Evolutionary conservation across 2,797 vertebrate species (phyloP).

Genomic region (Sebastes trivittatus): DNA sequence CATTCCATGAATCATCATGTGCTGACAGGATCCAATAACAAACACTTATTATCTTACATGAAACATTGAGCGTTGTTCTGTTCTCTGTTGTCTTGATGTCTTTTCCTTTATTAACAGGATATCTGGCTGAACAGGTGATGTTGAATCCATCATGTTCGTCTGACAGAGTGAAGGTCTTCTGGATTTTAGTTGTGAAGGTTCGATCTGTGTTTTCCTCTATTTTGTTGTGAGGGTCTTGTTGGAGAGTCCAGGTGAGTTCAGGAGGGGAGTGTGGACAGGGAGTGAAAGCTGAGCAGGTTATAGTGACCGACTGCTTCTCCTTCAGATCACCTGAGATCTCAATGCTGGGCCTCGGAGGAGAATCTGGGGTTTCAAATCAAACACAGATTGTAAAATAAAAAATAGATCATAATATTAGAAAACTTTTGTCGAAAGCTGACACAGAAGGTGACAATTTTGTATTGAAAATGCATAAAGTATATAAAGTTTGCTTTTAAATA

Average conservation of each 20-base stretch:
- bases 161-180: slow-evolving; percentile 48
- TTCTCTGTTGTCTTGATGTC: background rate
- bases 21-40: background rate
- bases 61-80: background rate
- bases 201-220: slow-evolving; percentile 30
- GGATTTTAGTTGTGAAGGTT: slow-evolving; percentile 43
- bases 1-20: background rate
- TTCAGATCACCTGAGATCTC: background rate
- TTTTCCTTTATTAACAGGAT: slow-evolving; percentile 39
- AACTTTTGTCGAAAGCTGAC: too few relatives aligned
- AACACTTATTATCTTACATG: slow-evolving; percentile 33
- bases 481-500: too few relatives aligned
- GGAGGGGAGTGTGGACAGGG: slow-evolving; percentile 64
- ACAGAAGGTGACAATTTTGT: too few relatives aligned
- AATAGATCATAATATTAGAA: too few relatives aligned
- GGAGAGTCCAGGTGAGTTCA: slow-evolving; percentile 56
- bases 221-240: slow-evolving; percentile 8
- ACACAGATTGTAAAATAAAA: too few relatives aligned
- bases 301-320: slow-evolving; percentile 22
- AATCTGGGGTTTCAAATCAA: slow-evolving; percentile 10
- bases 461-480: too few relatives aligned
- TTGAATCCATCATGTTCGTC: slow-evolving; percentile 42
- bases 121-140: slow-evolving; percentile 56
- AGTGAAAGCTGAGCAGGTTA: slow-evolving; percentile 62
- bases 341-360: slow-evolving; percentile 19